Evolutionary conservation across 2,113 vertebrate species (phyloP).

Genomic region (Petrocephalus microphthalmus): DNA sequence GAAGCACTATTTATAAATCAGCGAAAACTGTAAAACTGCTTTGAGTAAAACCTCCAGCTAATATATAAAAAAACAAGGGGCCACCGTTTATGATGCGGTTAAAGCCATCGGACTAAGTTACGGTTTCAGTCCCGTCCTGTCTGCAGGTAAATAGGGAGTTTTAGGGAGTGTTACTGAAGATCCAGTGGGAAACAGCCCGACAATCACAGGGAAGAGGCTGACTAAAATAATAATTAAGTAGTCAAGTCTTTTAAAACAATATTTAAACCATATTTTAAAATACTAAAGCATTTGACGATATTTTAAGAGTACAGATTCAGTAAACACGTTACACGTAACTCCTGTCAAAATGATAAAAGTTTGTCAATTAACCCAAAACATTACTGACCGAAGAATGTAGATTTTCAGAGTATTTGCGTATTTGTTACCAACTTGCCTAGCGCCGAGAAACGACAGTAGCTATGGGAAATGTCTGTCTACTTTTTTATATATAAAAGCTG

Average conservation of each 20-base stretch:
- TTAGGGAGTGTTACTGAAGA: not conserved
- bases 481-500: not conserved
- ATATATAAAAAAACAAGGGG: not conserved
- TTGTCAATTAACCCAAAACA: not conserved
- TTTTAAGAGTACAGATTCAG: not conserved
- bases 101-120: not conserved
- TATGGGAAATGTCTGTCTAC: not conserved
- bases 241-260: not conserved
- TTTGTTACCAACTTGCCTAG: not conserved
- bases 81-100: not conserved
- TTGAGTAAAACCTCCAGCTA: constrained; percentile 3
- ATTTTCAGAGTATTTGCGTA: not conserved
- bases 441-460: not conserved
- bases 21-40: not conserved
- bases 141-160: not conserved
- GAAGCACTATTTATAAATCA: not conserved
- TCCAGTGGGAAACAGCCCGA: too few relatives aligned
- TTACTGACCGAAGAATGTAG: not conserved
- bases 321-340: not conserved
- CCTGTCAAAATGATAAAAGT: not conserved
- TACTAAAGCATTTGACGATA: not conserved
- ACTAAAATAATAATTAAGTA: not conserved
- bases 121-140: not conserved
- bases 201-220: not conserved
- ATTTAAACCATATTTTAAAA: not conserved